Conservation (phyloP, 53 echinoderm and acorn worm genomes). For the Antedon mediterranea region DNA sequence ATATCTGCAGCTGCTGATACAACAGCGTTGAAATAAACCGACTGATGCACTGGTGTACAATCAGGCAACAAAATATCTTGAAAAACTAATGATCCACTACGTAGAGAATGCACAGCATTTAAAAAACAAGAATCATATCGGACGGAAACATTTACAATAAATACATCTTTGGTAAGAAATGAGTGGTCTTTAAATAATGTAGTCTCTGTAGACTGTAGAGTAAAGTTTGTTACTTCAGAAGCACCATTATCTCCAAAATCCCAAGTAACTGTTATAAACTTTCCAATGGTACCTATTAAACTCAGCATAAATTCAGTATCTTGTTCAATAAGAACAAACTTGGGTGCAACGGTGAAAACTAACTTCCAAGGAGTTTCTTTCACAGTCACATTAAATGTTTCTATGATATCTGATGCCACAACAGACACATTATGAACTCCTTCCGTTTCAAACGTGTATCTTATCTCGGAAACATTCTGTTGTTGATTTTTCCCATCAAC, state of each 20-base stretch:
- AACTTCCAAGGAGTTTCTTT: not conserved
- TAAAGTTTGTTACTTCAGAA: not conserved
- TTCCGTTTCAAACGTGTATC: not conserved
- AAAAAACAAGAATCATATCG: not conserved
- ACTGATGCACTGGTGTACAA: not conserved
- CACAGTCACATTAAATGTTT: not conserved
- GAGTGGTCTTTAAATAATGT: not conserved
- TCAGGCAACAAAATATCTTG: not conserved
- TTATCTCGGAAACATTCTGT: not conserved
- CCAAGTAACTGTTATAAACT: not conserved
- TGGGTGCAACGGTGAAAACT: not conserved
- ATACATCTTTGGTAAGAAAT: not conserved
- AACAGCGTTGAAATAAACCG: not conserved
- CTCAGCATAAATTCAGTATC: not conserved
- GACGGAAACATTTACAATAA: not conserved
- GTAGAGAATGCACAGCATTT: not conserved
- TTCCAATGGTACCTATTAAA: not conserved
- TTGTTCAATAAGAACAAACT: not conserved
- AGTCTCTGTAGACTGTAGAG: not conserved
- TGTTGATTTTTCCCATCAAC: not conserved
- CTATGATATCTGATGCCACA: not conserved
- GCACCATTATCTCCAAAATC: not conserved
- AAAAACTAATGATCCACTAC: not conserved
- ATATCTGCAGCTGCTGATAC: not conserved
- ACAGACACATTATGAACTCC: not conserved